Evolutionary conservation across 2,888 invertebrate species (phyloP), one percentile per base, ranked within the genome.

Genomic region (Pharmacophagus antenor): DNA sequence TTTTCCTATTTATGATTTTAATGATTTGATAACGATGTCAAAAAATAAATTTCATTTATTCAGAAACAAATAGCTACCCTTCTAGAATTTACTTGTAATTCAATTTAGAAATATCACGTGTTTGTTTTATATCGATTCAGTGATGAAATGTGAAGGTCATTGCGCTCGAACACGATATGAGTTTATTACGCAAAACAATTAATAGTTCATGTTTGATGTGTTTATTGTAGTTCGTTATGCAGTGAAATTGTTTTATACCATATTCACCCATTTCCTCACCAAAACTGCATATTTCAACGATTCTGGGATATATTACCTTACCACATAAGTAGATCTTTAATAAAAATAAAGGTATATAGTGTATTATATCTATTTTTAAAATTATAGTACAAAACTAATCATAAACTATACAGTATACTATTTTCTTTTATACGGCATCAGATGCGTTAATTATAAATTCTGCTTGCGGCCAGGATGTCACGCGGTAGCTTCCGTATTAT

Each of bases 351-450:
- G 31, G 31, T 3, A 27, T 27, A 10, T 8, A 31, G 8, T 3
- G 12, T 15, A 1, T 31, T 31, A 10, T 10, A 31, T 12, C 2
- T 10, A 15, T 10, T 31, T 31, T 31, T 31, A 15, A 31, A 31
- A 31, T 31, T 1, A 31, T 27, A 6, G 7, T 27, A 10, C 10
- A 27, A 27, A 10, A 27, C 7, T 6, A 27, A 27, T 27, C 27
- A 27, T 7, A 10, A 10, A 27, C 10, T 3, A 1, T 10, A 6
- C 27, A 27, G 5, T 6, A 27, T 74, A 61, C 80, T 85, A 85
- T 84, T 85, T 85, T 82, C 85, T 87, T 84, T 87, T 84, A 69
- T 80, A 73, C 69, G 66, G 75, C 80, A 80, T 82, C 80, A 77
- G 82, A 84, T 79, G 80, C 78, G 72, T 67, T 70, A 75, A 82